These are phyloP conservation scores for Dendrolimus pini DNA, from an alignment of 2,888 invertebrate species.

Conservation along the genomic window DNA sequence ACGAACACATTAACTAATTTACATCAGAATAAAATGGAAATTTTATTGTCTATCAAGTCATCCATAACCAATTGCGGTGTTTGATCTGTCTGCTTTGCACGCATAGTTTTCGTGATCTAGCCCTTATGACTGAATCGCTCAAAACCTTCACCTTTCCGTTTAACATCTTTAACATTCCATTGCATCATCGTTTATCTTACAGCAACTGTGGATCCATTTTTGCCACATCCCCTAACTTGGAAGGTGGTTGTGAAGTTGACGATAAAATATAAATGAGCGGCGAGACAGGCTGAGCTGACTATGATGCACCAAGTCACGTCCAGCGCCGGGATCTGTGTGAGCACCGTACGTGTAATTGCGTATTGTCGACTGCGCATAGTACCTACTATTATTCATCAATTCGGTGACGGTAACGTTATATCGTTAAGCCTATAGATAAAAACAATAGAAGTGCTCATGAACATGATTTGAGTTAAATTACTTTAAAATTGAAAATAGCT, in stretches of 20 bases:
- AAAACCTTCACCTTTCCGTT: neutral
- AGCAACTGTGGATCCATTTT: constrained; percentile 97
- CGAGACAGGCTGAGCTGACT: constrained; percentile 71
- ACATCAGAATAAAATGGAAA: no score
- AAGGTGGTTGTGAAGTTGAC: constrained; percentile 83
- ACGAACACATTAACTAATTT: no score
- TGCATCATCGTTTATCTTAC: constrained; percentile 76
- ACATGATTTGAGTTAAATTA: no score
- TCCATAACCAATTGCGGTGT: no score
- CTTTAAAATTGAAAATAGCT: no score
- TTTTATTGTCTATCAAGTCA: no score
- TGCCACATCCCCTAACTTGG: constrained; percentile 92
- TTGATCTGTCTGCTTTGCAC: no score
- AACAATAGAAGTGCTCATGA: no score
- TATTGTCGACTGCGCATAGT: neutral
- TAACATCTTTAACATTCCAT: neutral
- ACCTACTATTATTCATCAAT: no score
- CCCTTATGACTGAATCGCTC: neutral
- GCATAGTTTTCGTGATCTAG: neutral
- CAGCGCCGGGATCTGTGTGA: constrained; percentile 58
- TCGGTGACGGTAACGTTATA: no score
- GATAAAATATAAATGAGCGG: constrained; percentile 80
- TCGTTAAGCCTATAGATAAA: no score
- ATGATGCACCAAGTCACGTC: constrained; percentile 53
- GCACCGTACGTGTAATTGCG: constrained; percentile 11